A percentile compares a stretch with the other conserved stretches of the same genome.
phyloP scores from a whole-genome alignment of 1,140 invertebrate species.

The Rhopalosiphum padi region DNA sequence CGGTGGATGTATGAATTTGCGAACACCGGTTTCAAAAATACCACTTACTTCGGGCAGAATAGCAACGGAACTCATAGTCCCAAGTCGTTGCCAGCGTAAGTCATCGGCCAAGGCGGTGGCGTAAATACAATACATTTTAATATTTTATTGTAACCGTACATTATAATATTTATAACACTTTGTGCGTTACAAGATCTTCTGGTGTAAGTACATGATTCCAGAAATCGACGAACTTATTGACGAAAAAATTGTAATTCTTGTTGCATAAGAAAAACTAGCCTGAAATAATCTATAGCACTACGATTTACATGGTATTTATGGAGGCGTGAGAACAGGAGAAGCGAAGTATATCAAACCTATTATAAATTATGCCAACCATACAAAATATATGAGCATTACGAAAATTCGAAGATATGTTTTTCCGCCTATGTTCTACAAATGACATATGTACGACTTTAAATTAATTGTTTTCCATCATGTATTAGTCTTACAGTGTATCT shows the following conservation, averaged over 20 bases:
- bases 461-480: not conserved
- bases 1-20: not conserved
- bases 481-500: not conserved
- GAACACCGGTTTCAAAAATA: not conserved
- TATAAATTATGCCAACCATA: not conserved
- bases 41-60: not conserved
- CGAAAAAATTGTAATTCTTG: not conserved
- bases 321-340: not conserved
- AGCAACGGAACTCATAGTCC: constrained; percentile 27
- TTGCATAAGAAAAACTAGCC: too few species aligned
- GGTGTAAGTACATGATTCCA: not conserved
- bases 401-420: not conserved
- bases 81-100: not conserved
- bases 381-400: not conserved
- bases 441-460: not conserved
- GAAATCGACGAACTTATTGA: constrained; percentile 26
- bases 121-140: not conserved
- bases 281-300: too few species aligned
- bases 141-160: not conserved
- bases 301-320: not conserved
- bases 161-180: not conserved
- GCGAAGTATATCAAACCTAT: not conserved
- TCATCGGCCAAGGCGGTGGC: not conserved
- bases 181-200: not conserved
- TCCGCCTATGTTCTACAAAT: not conserved